Conservation (phyloP, 2,888 invertebrate genomes). For the Diaphora mendica region DNA sequence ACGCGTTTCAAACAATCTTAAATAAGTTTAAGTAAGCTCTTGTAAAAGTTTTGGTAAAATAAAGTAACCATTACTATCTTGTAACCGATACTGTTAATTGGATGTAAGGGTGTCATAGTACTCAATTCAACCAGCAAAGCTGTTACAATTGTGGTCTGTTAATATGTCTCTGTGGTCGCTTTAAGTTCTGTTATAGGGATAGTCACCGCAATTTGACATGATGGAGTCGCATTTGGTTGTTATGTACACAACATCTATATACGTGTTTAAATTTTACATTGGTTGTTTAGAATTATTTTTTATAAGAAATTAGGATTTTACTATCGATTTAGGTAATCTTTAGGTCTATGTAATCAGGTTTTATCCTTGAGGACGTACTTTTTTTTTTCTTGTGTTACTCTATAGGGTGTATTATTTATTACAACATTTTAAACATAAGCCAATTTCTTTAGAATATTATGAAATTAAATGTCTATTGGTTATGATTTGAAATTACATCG, state of each 20-base stretch:
- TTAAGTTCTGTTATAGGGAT: slow-evolving; percentile 11
- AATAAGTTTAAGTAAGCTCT: background rate
- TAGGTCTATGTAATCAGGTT: too few species aligned
- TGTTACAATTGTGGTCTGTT: slow-evolving; percentile 8
- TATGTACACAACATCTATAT: background rate
- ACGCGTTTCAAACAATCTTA: background rate
- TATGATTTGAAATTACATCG: too few species aligned
- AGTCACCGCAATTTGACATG: slow-evolving; percentile 10
- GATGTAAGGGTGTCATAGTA: slow-evolving; percentile 1
- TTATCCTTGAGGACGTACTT: too few species aligned
- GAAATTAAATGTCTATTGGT: too few species aligned
- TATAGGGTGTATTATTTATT: too few species aligned
- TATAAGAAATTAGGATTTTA: background rate
- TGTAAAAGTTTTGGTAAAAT: background rate
- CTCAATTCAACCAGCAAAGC: slow-evolving; percentile 10
- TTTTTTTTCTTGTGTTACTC: too few species aligned
- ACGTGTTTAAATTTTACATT: background rate
- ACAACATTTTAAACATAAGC: too few species aligned
- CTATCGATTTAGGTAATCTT: too few species aligned
- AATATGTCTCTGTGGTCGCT: slow-evolving; percentile 10
- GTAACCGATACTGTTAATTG: background rate
- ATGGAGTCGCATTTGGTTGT: background rate
- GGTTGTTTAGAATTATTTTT: background rate
- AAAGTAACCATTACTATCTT: background rate
- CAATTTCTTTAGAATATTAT: too few species aligned